Conservation (phyloP, 1,140 invertebrate genomes). For the Lepidurus couesii region DNA sequence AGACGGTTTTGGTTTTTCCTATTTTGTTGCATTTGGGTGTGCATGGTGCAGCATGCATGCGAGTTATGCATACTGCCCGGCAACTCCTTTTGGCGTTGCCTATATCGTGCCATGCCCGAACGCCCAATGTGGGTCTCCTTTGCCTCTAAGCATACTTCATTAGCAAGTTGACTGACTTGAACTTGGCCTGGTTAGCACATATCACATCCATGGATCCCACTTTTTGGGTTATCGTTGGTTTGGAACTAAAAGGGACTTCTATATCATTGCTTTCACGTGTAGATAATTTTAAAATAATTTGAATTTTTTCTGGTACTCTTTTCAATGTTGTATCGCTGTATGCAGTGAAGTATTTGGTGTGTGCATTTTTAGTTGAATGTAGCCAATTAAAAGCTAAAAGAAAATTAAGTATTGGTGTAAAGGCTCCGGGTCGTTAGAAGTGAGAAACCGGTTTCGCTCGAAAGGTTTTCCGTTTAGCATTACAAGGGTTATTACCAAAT, state of each 20-base stretch:
- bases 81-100: neutral
- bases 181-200: neutral
- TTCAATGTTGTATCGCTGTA: neutral
- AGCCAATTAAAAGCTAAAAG: neutral
- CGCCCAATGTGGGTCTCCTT: conserved; percentile 9
- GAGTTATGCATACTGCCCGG: neutral
- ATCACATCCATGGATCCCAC: too few species aligned
- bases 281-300: neutral
- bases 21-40: neutral
- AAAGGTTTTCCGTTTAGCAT: neutral
- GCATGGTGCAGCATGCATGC: neutral
- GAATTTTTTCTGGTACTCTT: neutral
- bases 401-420: neutral
- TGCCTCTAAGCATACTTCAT: neutral
- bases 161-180: neutral
- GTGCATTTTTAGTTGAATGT: neutral
- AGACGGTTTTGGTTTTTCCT: neutral
- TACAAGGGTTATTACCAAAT: neutral
- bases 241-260: too few species aligned
- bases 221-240: too few species aligned
- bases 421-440: neutral
- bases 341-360: neutral
- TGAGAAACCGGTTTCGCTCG: neutral
- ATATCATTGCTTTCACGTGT: too few species aligned
- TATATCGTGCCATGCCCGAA: neutral